Evolutionary conservation across 37 sponge, comb jelly and placozoan genomes (phyloP).

Genomic region (Chondrosia reniformis): DNA sequence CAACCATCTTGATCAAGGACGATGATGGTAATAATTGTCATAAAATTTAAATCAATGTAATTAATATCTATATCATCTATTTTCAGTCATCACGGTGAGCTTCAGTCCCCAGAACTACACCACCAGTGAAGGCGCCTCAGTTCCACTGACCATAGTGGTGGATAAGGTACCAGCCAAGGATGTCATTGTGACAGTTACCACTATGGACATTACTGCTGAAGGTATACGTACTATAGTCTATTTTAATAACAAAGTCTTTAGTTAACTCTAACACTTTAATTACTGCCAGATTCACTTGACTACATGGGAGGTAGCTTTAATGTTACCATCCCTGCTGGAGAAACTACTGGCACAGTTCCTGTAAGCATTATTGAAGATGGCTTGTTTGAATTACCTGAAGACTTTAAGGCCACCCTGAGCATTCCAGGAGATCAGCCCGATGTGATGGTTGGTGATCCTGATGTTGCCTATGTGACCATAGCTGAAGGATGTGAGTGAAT

Average conservation of each 20-base stretch:
- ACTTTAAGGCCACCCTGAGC: too few species aligned
- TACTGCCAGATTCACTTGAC: too few species aligned
- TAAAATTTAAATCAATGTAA: too few species aligned
- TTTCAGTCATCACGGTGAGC: not conserved
- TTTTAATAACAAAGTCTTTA: too few species aligned
- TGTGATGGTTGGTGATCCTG: not conserved
- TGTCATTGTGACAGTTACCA: not conserved
- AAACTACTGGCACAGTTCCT: too few species aligned
- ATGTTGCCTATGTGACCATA: not conserved
- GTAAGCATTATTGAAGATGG: too few species aligned
- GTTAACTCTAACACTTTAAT: too few species aligned
- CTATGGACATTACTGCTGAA: constrained; percentile 18
- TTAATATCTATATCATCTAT: not conserved
- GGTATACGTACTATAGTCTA: too few species aligned
- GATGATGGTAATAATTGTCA: constrained; percentile 22
- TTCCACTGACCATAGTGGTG: not conserved
- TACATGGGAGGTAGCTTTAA: too few species aligned
- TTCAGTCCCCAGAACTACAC: constrained; percentile 20
- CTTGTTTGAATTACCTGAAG: too few species aligned
- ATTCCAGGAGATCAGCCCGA: not conserved
- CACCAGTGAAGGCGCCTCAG: not conserved
- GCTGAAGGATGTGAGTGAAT: constrained; percentile 1
- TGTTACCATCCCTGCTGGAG: too few species aligned
- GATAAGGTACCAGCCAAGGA: not conserved
- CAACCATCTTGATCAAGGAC: not conserved